These are phyloP conservation scores for Meriones psammophilus DNA, from an alignment of 2,797 vertebrate genomes.

Conservation along the genomic window DNA sequence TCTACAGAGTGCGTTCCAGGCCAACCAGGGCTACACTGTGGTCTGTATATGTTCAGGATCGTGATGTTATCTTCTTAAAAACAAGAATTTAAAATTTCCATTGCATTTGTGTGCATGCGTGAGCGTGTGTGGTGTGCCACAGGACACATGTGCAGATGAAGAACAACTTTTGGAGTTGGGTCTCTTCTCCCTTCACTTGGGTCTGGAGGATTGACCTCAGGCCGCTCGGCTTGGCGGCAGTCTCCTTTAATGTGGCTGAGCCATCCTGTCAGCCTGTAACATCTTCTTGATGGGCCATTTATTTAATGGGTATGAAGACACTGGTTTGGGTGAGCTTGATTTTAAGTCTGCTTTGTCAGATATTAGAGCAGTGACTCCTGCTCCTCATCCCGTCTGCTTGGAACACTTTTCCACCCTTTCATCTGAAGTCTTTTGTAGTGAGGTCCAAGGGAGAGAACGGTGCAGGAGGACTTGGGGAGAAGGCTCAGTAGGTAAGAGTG, in stretches of 20 bases:
- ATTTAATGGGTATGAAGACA: neutral
- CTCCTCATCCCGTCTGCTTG: neutral
- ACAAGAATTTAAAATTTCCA: neutral
- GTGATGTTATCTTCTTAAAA: neutral
- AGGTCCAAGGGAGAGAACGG: neutral
- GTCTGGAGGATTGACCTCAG: neutral
- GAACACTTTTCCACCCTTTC: neutral
- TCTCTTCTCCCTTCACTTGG: neutral
- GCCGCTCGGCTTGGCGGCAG: neutral
- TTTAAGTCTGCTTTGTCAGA: neutral
- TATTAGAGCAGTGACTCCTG: neutral
- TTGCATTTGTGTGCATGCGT: neutral
- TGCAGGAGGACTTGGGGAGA: neutral
- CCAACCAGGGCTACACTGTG: neutral
- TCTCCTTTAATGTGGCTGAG: no score
- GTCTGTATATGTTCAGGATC: neutral
- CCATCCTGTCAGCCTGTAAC: neutral
- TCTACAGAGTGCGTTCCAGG: neutral
- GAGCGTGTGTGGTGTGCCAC: neutral
- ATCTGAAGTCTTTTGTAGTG: neutral
- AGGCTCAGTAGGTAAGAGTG: neutral
- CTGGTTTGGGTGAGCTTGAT: neutral
- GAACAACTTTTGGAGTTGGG: neutral
- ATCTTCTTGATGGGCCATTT: neutral
- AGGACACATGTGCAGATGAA: neutral